Percentiles rank a stretch among this genome's conserved stretches.
phyloP scores from a whole-genome alignment of 2,113 vertebrate species.

The Strix aluco region DNA sequence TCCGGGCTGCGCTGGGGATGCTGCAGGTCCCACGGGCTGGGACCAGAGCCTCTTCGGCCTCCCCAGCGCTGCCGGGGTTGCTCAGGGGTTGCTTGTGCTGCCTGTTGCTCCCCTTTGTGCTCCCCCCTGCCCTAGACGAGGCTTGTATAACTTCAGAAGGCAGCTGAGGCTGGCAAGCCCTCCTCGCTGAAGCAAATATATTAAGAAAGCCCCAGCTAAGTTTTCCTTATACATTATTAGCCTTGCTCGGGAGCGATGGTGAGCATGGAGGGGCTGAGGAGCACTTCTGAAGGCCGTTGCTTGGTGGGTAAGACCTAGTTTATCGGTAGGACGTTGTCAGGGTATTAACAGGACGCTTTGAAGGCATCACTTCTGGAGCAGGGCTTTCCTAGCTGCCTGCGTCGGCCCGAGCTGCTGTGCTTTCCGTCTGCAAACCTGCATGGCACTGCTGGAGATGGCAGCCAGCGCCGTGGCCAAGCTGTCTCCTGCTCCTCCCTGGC shows the following conservation, averaged over 20 bases:
- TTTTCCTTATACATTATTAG: not conserved
- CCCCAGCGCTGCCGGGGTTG: not conserved
- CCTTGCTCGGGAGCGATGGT: rapidly evolving
- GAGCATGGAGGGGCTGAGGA: not conserved
- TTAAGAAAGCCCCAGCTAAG: not conserved
- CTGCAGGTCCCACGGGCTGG: not conserved
- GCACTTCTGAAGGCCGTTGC: not conserved
- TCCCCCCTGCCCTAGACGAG: not conserved
- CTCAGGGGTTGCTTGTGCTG: not conserved
- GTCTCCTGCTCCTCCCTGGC: not conserved
- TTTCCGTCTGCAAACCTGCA: not conserved
- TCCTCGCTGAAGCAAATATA: not conserved
- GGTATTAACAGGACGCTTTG: not conserved
- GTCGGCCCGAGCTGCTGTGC: not conserved
- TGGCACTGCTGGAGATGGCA: not conserved
- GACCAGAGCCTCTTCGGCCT: not conserved
- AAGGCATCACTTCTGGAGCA: not conserved
- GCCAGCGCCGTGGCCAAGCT: not conserved
- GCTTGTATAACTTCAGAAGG: not conserved
- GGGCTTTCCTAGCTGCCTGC: not conserved
- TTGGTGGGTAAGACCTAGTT: not conserved
- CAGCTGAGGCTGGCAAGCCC: not conserved
- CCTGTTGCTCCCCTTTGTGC: not conserved
- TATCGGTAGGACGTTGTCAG: not conserved
- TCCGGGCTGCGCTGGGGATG: not conserved